Base-by-base conservation (phyloP, 2,888 invertebrate species). In the Chorisops tibialis region DNA sequence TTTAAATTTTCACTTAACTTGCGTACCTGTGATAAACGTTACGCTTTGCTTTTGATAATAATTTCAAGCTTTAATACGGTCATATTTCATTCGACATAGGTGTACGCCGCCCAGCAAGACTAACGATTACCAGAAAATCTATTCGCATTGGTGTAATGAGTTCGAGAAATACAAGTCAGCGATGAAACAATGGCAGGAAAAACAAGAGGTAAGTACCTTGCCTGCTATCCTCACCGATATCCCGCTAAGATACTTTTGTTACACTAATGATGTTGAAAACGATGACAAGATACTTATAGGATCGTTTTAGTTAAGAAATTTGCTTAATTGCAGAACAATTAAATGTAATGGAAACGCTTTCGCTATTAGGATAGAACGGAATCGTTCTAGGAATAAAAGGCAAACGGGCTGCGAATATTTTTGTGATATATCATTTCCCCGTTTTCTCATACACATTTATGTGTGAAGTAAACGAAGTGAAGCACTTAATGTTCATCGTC, bases 111-210 rank as follows among this genome's bases (percentile, higher is more conserved):
- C 94, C 1, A 88, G 90, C 66, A 92, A 92, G 76, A 89, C 90
- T 72, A 90, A 92, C 74, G 93, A 93, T 79, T 94, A 93, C 75
- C 93, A 93, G 80, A 91, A 93, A 80, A 93, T 95, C 69, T 96
- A 96, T 79, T 92, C 96, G 21, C 95, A 96, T 79, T 97, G 97
- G 97, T 97, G 97, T 80, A 93, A 96, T 78, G 96, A 96, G 80
- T 96, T 96, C 77, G 95, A 96, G 79, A 93, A 93, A 78, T 97
- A 97, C 79, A 96, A 96, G 81, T 87, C 88, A 66, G 95, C 94
- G 54, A 94, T 95, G 93, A 93, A 94, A 76, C 89, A 88, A 67
- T 96, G 95, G 95, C 93, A 95, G 78, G 84, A 88, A 73, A 93
- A 91, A 75, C 94, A 95, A 84, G 91, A 91, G 81, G 94, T 93